Percentiles rank a stretch among this genome's conserved stretches.
Conservation (phyloP, 1,140 invertebrate genomes). For the Heliconius congener region DNA sequence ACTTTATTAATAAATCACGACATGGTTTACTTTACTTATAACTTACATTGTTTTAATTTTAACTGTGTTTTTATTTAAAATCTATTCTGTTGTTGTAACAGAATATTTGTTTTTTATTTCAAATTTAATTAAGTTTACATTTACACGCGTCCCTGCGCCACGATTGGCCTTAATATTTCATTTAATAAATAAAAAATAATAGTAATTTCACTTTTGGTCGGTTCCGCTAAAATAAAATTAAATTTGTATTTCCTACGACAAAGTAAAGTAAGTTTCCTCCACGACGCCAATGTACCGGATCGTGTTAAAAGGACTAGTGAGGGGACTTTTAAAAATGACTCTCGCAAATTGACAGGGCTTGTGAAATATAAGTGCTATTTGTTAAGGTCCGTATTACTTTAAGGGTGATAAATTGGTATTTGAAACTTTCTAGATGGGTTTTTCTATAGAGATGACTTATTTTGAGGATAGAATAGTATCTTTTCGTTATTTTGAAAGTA, state of each 20-base stretch:
- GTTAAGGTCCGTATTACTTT: conserved; percentile 46
- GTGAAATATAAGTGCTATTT: conserved; percentile 58
- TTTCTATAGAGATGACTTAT: conserved; percentile 14
- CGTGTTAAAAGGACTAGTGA: conserved; percentile 16
- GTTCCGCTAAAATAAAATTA: neutral
- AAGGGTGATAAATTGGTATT: conserved; percentile 34
- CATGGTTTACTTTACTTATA: neutral
- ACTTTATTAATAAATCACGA: neutral
- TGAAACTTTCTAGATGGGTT: conserved; percentile 20
- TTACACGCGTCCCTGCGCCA: too few relatives aligned
- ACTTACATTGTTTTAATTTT: neutral
- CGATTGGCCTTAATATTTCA: neutral
- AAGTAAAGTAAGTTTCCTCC: neutral
- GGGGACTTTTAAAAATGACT: conserved; percentile 33
- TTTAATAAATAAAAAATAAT: neutral
- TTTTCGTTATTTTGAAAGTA: neutral
- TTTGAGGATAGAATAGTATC: neutral
- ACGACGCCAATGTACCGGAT: conserved; percentile 13
- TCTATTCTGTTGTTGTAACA: too few relatives aligned
- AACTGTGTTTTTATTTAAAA: too few relatives aligned
- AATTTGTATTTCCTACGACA: neutral
- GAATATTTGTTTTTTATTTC: too few relatives aligned
- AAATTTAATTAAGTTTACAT: too few relatives aligned
- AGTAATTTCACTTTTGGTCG: neutral
- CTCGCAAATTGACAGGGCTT: conserved; percentile 46